Evolutionary conservation across 2,888 invertebrate genomes (phyloP), one percentile per base, ranked within the genome.

Genomic region (Protodeltote pygarga): DNA sequence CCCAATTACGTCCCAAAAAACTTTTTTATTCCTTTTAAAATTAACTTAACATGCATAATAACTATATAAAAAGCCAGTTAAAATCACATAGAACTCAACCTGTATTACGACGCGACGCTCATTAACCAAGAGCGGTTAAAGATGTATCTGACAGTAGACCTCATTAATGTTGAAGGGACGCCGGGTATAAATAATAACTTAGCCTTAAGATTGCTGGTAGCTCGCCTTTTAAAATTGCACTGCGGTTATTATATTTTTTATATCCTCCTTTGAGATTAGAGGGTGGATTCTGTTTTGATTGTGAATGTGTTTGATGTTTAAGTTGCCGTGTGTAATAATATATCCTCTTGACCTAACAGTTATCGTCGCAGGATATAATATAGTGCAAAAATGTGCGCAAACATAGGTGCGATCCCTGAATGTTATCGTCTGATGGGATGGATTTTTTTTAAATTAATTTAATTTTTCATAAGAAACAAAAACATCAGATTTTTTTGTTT

Each of bases 151-250:
- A 75, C 76, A 73, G 73, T 71, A 72, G 71, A 71, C 67, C 74
- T 74, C 71, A 79, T 82, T 80, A 76, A 75, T 69, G 70, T 75
- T 75, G 66, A 72, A 77, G 72, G 69, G 68, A 58, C 47, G 53
- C 55, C 47, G 54, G 59, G 71, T 74, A 72, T 79, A 79, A 84
- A 83, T 83, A 83, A 81, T 81, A 83, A 81, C 79, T 65, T 64
- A 73, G 74, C 54, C 68, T 59, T 65, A 64, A 69, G 62, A 68
- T 64, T 51, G 50, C 58, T 55, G 40, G 35, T 40, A 46, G 47
- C 40, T 13, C n/a, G 38, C 16, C 11, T 44, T 67, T n/a, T 63
- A 42, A 54, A 54, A 47, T 47, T 50, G 28, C 27, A 44, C 31
- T 24, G 23, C 5, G 16, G 8, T 53, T 65, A 41, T 33, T 39